Evolutionary conservation across 2,113 vertebrate species (phyloP).

Genomic region (Xyliphius kryptos): DNA sequence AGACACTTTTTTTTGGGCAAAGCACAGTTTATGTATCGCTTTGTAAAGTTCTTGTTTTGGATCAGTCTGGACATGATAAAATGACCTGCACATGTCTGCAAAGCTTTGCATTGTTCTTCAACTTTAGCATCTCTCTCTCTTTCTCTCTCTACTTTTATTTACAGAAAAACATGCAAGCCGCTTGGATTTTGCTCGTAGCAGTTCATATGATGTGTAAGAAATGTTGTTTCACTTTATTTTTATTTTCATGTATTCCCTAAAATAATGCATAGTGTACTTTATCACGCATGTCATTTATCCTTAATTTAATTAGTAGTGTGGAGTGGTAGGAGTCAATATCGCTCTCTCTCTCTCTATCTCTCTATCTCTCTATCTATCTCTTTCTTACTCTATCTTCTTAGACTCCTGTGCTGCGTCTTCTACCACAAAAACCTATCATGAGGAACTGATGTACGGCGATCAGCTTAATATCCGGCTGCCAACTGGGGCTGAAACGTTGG

Average conservation of each 20-base stretch:
- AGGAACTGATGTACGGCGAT: not conserved
- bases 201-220: not conserved
- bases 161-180: conserved; percentile 17
- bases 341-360: too few relatives aligned
- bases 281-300: not conserved
- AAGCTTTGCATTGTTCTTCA: not conserved
- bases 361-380: too few relatives aligned
- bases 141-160: not conserved
- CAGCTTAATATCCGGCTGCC: not conserved
- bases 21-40: too few relatives aligned
- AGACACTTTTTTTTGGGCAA: too few relatives aligned
- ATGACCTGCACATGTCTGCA: not conserved
- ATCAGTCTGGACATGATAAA: not conserved
- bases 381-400: too few relatives aligned
- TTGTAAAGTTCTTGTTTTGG: not conserved
- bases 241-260: not conserved
- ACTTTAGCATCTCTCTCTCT: too few relatives aligned
- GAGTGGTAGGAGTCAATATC: not conserved
- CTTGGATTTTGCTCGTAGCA: conserved; percentile 1
- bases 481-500: conserved; percentile 14
- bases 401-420: not conserved
- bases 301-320: not conserved
- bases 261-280: not conserved
- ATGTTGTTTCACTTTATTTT: not conserved
- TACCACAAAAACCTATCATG: not conserved